phyloP scores from a whole-genome alignment of 2,888 invertebrate genomes.

The Spilarctia lutea region DNA sequence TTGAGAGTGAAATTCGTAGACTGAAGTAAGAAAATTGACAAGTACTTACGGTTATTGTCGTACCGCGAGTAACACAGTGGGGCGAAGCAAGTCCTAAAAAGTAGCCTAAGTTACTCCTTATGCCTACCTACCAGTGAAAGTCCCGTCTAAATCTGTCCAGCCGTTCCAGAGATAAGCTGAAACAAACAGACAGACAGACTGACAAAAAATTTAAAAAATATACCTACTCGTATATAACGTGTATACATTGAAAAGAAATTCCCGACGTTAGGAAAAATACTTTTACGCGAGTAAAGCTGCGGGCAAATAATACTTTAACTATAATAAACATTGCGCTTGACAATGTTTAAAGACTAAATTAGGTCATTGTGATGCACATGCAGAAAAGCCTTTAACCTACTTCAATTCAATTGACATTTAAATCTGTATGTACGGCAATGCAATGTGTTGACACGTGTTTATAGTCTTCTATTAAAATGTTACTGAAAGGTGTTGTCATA shows the following conservation, averaged over 20 bases:
- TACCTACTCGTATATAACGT: too few relatives aligned
- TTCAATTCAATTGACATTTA: conserved; percentile 12
- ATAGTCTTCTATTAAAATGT: conserved; percentile 12
- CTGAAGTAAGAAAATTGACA: too few relatives aligned
- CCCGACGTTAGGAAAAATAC: background rate
- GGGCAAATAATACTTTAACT: background rate
- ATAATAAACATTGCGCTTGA: background rate
- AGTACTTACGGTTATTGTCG: too few relatives aligned
- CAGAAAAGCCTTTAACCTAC: conserved; percentile 4
- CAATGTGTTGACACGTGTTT: conserved; percentile 11
- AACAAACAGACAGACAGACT: too few relatives aligned
- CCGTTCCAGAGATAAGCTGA: too few relatives aligned
- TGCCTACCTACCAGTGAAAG: too few relatives aligned
- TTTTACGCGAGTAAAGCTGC: background rate
- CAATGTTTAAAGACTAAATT: background rate
- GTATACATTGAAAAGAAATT: background rate
- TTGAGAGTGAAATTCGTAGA: too few relatives aligned
- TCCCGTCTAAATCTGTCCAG: too few relatives aligned
- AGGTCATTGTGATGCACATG: conserved; percentile 16
- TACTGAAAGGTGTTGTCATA: background rate
- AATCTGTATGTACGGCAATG: background rate
- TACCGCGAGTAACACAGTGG: too few relatives aligned
- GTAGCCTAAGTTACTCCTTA: too few relatives aligned
- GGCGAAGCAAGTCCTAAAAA: too few relatives aligned
- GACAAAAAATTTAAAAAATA: too few relatives aligned